Evolutionary conservation across 1,140 invertebrate species (phyloP).

Genomic region (Limonius californicus): DNA sequence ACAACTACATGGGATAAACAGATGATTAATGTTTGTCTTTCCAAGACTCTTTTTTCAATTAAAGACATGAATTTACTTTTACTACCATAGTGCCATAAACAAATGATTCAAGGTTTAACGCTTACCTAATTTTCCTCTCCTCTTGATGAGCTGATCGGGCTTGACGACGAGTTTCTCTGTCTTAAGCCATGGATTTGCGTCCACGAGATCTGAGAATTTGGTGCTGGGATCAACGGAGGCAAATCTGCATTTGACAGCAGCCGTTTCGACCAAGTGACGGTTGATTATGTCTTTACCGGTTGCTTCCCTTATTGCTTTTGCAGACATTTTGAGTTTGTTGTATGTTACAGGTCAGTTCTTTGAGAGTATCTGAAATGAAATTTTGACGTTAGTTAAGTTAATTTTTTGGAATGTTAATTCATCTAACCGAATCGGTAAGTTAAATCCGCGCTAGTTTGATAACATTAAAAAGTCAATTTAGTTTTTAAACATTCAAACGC

Average conservation of each 20-base stretch:
- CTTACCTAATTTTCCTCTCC: conserved; percentile 89
- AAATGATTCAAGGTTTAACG: too few species aligned
- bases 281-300: conserved; percentile 94
- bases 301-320: conserved; percentile 95
- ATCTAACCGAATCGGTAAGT: too few species aligned
- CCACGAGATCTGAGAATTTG: conserved; percentile 73
- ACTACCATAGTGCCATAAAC: too few species aligned
- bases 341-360: not conserved
- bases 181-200: conserved; percentile 83
- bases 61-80: too few species aligned
- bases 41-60: too few species aligned
- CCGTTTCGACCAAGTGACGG: conserved; percentile 69
- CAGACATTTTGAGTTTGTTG: conserved; percentile 72
- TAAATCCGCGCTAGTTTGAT: too few species aligned
- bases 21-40: too few species aligned
- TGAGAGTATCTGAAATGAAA: not conserved
- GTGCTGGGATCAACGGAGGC: conserved; percentile 75
- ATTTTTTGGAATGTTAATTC: too few species aligned
- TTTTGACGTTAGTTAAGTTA: too few species aligned
- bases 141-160: conserved; percentile 98
- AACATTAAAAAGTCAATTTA: too few species aligned
- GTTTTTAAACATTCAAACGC: too few species aligned
- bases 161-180: conserved; percentile 89
- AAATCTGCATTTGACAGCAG: conserved; percentile 74
- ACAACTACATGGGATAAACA: too few species aligned